Conservation (phyloP, 30 jellyfish, hydroid and myxozoan species). For the Pelagia noctiluca region DNA sequence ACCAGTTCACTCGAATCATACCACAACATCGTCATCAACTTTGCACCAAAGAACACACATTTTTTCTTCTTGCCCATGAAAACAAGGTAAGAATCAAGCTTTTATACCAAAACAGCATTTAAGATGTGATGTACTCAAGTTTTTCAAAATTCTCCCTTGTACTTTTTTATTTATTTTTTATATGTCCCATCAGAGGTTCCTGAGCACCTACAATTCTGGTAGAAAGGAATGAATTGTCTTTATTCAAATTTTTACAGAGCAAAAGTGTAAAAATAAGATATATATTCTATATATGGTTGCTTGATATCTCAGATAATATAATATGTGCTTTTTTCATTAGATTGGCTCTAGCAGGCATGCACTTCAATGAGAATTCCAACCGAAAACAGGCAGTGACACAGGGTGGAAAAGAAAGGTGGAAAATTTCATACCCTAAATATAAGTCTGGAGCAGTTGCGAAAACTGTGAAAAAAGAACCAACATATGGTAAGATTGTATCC, state of each 20-base stretch:
- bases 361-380: slow-evolving; percentile 8
- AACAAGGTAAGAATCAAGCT: slow-evolving; percentile 2
- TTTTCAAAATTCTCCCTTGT: too few relatives aligned
- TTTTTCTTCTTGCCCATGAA: slow-evolving; percentile 31
- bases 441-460: slow-evolving; percentile 30
- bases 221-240: too few relatives aligned
- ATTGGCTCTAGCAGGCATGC: slow-evolving; percentile 19
- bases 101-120: neutral
- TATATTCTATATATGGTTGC: neutral
- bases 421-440: slow-evolving; percentile 23
- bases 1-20: slow-evolving; percentile 20
- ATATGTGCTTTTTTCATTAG: slow-evolving; percentile 1
- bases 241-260: neutral
- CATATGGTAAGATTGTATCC: slow-evolving; percentile 27
- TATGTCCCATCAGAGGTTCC: too few relatives aligned
- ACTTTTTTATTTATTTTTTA: too few relatives aligned
- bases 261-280: neutral
- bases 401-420: slow-evolving; percentile 31
- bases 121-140: too few relatives aligned
- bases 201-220: too few relatives aligned
- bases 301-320: neutral
- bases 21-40: slow-evolving; percentile 23
- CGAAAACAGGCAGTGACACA: slow-evolving; percentile 13
- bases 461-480: slow-evolving; percentile 21
- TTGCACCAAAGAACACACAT: slow-evolving; percentile 26